Evolutionary conservation across 2,888 invertebrate genomes (phyloP), one percentile per base, ranked within the genome.

Genomic region (Abrostola triplasia): DNA sequence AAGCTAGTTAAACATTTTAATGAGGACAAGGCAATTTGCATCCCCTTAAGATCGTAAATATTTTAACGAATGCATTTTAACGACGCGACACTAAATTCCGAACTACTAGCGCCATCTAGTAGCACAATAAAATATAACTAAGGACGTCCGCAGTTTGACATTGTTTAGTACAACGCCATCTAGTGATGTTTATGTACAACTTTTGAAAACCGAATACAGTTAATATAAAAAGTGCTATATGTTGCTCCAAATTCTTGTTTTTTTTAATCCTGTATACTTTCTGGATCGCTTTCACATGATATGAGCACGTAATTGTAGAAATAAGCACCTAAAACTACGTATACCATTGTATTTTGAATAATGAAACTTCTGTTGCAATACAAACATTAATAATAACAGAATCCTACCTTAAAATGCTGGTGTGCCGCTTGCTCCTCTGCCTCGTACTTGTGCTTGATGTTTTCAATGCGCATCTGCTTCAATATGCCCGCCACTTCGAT

Each of bases 401-500:
- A 0, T 68, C 92, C 81, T 90, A 97, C 97, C 95, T 98, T 97
- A 82, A 97, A 98, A 91, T 99, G 97, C 88, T 99, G 99, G 67
- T 95, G 92, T 0, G 98, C 97, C 0, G 98, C 98, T 83, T 98
- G 96, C 82, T 98, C 97, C 90, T 99, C 99, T 0, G 98, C 98
- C 62, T 97, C 96, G 86, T 95, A 97, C 88, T 98, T 98, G 88
- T 98, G 97, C 61, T 96, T 96, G 58, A 98, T 97, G 88, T 98
- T 98, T 71, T 97, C 96, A 53, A 98, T 92, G 56, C 98, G 95
- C 84, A 97, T 96, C 83, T 97, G 96, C 80, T 96, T 96, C 69
- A 98, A 91, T 65, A 98, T 95, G 54, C 98, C 98, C 0, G 99
- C 98, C n/a, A 99, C 99, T 92, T 99, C 98, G 59, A 97, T 97